Conservation (phyloP, 2,888 invertebrate genomes). For the Hyles lineata region DNA sequence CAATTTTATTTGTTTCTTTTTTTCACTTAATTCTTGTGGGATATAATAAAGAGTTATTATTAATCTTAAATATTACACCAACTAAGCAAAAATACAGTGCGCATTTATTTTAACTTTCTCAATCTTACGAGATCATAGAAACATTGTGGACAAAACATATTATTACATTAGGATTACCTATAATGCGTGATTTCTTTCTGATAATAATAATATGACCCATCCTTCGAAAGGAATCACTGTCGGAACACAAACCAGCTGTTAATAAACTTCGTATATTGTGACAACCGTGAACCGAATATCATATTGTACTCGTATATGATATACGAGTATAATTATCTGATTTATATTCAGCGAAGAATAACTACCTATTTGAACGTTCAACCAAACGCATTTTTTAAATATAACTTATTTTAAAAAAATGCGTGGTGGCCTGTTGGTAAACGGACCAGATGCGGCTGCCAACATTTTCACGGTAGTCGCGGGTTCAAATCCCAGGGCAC, state of each 20-base stretch:
- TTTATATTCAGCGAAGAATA: background rate
- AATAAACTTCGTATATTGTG: background rate
- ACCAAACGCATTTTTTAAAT: too few species aligned
- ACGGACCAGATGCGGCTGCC: too few species aligned
- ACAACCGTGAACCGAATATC: background rate
- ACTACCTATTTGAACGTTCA: too few species aligned
- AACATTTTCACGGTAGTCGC: too few species aligned
- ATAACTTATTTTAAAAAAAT: too few species aligned
- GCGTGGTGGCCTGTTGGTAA: too few species aligned
- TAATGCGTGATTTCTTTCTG: background rate
- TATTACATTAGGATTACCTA: background rate
- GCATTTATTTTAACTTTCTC: background rate
- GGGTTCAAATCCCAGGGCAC: too few species aligned
- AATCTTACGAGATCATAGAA: background rate
- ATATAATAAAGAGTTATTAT: too few species aligned
- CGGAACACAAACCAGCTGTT: background rate
- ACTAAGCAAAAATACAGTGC: background rate
- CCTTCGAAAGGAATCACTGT: background rate
- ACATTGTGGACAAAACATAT: background rate
- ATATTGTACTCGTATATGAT: too few species aligned
- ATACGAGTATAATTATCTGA: background rate
- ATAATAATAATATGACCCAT: background rate
- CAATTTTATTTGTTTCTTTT: too few species aligned
- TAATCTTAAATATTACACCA: background rate
- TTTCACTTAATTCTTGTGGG: too few species aligned